Percentiles rank a stretch among this genome's conserved stretches.
These are phyloP conservation scores for Monomorium pharaonis DNA, from an alignment of 1,140 invertebrate genomes.

Conservation along the genomic window DNA sequence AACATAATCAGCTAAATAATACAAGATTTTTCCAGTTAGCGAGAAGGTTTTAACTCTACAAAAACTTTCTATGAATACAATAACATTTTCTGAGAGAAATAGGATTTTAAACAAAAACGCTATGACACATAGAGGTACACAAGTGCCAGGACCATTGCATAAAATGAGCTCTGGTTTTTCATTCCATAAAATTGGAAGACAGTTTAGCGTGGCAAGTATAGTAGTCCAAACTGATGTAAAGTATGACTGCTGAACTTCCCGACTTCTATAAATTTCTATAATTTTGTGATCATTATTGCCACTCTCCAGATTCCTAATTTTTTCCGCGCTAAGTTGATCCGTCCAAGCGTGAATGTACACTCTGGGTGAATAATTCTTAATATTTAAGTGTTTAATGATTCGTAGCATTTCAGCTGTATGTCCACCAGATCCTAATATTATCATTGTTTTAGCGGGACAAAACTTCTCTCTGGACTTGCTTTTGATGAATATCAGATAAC, in stretches of 20 bases:
- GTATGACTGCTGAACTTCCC: constrained; percentile 95
- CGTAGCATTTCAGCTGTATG: constrained; percentile 96
- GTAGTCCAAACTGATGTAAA: constrained; percentile 92
- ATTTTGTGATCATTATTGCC: constrained; percentile 85
- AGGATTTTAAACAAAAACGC: constrained; percentile 89
- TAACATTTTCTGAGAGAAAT: constrained; percentile 89
- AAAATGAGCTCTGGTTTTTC: constrained; percentile 92
- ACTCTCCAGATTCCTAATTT: constrained; percentile 87
- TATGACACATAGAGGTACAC: constrained; percentile 93
- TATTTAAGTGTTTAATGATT: constrained; percentile 88
- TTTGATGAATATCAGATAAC: constrained; percentile 72
- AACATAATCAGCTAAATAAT: constrained; percentile 93
- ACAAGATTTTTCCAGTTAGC: constrained; percentile 94
- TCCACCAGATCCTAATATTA: constrained; percentile 89
- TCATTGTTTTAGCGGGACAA: constrained; percentile 81
- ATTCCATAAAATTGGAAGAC: constrained; percentile 89
- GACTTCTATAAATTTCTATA: constrained; percentile 91
- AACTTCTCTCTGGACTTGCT: constrained; percentile 45
- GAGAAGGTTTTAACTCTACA: constrained; percentile 96
- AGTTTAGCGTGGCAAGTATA: constrained; percentile 88
- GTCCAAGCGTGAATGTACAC: constrained; percentile 92
- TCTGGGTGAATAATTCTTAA: constrained; percentile 88
- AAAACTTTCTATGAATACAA: constrained; percentile 97
- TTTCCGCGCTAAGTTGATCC: constrained; percentile 90
- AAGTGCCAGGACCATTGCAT: constrained; percentile 98